phyloP scores from a whole-genome alignment of 2,888 invertebrate genomes.

The Lithophane socia region DNA sequence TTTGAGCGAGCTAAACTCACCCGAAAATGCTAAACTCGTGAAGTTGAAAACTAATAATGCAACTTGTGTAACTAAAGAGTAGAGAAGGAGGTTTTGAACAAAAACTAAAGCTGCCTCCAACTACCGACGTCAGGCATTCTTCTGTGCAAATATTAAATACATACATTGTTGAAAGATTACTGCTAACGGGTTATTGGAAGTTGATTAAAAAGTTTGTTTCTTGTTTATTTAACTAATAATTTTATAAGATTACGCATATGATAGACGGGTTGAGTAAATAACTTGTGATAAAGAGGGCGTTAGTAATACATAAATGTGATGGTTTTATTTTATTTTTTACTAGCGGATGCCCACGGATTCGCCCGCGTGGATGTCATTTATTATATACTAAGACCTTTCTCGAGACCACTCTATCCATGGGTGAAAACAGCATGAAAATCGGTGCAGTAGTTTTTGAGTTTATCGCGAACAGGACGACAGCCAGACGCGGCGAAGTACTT shows the following conservation, averaged over 20 bases:
- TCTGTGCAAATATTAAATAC: slow-evolving; percentile 65
- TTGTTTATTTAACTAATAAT: slow-evolving; percentile 1
- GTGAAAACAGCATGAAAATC: no score
- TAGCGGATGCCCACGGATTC: no score
- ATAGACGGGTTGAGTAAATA: not conserved
- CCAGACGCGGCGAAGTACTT: no score
- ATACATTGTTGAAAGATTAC: slow-evolving; percentile 57
- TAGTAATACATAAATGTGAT: not conserved
- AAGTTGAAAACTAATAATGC: slow-evolving; percentile 87
- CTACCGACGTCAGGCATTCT: slow-evolving; percentile 65
- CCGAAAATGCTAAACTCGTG: slow-evolving; percentile 82
- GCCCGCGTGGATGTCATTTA: no score
- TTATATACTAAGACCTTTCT: no score
- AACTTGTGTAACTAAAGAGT: slow-evolving; percentile 82
- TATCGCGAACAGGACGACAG: no score
- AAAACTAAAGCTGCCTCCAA: slow-evolving; percentile 73
- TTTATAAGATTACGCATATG: slow-evolving; percentile 8
- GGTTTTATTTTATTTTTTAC: no score
- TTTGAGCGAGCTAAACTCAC: slow-evolving; percentile 75
- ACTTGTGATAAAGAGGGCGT: not conserved
- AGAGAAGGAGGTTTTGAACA: slow-evolving; percentile 73
- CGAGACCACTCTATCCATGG: no score
- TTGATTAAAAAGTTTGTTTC: slow-evolving; percentile 44
- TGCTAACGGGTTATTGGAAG: slow-evolving; percentile 37
- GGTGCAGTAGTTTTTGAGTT: no score